Conservation (phyloP, 2,888 invertebrate species). For the Rhamphomyia laevipes region DNA sequence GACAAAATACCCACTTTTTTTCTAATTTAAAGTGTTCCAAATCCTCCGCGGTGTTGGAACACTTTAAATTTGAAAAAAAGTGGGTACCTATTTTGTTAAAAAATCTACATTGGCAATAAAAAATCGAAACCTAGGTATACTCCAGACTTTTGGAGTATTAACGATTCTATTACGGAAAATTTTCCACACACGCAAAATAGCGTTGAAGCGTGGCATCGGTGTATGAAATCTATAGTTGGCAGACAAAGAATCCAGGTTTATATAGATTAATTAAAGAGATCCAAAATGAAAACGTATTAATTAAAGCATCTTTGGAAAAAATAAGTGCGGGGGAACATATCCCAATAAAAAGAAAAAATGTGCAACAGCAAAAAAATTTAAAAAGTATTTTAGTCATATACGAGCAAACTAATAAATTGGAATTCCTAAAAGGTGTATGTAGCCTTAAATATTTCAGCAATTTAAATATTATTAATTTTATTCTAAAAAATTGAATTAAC, state of each 20-base stretch:
- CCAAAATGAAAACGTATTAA: neutral
- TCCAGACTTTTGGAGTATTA: neutral
- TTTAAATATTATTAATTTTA: too few species aligned
- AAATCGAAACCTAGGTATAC: neutral
- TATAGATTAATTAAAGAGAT: neutral
- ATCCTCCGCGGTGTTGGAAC: neutral
- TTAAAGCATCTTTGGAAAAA: neutral
- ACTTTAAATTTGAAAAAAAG: too few species aligned
- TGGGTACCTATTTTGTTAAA: too few species aligned
- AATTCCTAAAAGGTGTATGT: too few species aligned
- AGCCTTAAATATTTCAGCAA: too few species aligned
- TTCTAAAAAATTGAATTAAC: too few species aligned
- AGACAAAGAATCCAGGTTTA: neutral
- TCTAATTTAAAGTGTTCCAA: too few species aligned
- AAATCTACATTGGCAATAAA: too few species aligned
- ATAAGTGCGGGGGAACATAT: constrained; percentile 3
- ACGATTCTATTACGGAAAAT: neutral
- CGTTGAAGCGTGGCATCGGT: neutral
- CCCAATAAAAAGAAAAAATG: constrained; percentile 9
- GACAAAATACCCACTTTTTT: too few species aligned
- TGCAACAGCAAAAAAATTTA: too few species aligned
- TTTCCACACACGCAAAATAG: neutral
- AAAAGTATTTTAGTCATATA: too few species aligned
- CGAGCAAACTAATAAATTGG: too few species aligned
- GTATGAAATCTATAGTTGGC: neutral